Evolutionary conservation across 2,888 invertebrate species (phyloP).

Genomic region (Synanthedon andrenaeformis): DNA sequence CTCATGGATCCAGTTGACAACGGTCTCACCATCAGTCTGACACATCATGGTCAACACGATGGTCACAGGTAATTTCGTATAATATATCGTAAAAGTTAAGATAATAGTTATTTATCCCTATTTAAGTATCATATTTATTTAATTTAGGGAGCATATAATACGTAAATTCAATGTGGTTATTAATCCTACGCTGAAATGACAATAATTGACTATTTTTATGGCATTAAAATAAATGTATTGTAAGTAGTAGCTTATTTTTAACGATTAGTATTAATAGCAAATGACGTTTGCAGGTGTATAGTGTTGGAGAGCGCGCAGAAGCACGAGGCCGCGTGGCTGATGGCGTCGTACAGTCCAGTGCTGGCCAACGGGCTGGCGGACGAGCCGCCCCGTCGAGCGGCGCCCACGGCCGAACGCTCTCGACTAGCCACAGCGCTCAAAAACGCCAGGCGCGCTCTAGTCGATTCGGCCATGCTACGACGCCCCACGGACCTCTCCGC

Average conservation of each 20-base stretch:
- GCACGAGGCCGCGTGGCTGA: slow-evolving; percentile 91
- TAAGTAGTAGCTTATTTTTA: no score
- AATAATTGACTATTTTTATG: no score
- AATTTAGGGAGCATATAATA: no score
- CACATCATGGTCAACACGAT: slow-evolving; percentile 72
- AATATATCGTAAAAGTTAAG: neutral
- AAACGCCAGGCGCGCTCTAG: slow-evolving; percentile 82
- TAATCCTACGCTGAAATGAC: no score
- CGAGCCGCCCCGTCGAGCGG: slow-evolving; percentile 65
- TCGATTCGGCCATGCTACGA: slow-evolving; percentile 84
- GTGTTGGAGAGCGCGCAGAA: slow-evolving; percentile 93
- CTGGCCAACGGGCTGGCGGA: slow-evolving; percentile 87
- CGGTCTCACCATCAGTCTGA: slow-evolving; percentile 89
- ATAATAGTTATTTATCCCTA: no score
- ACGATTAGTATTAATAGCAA: no score
- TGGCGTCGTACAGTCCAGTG: slow-evolving; percentile 90
- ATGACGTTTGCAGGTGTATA: slow-evolving; percentile 75
- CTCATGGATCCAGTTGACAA: slow-evolving; percentile 92
- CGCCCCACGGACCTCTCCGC: slow-evolving; percentile 83
- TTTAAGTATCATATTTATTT: no score
- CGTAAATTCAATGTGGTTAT: no score
- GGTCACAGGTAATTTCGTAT: slow-evolving; percentile 57
- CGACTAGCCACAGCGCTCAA: slow-evolving; percentile 89
- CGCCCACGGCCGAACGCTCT: slow-evolving; percentile 90
- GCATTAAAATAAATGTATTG: no score